These are phyloP conservation scores for Macaria notata DNA, from an alignment of 2,888 invertebrate species.

Conservation along the genomic window DNA sequence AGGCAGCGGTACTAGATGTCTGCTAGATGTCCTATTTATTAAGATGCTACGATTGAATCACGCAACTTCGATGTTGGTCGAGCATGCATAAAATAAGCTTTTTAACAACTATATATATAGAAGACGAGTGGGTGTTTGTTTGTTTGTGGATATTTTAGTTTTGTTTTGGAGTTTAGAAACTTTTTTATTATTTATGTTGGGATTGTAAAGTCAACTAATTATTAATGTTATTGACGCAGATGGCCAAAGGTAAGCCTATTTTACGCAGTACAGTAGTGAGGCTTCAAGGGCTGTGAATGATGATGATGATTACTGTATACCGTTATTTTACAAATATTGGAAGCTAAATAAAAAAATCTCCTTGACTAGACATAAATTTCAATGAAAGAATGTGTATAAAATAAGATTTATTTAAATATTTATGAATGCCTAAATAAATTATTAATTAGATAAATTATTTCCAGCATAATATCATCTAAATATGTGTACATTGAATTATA, in stretches of 20 bases:
- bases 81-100: background rate
- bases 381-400: background rate
- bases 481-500: too few species aligned
- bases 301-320: too few species aligned
- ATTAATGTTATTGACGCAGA: too few species aligned
- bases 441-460: conserved; percentile 15
- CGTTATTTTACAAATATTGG: too few species aligned
- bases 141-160: background rate
- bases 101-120: background rate
- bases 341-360: too few species aligned
- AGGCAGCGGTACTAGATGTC: conserved; percentile 6
- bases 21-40: background rate
- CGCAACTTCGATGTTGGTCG: background rate
- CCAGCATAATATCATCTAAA: conserved; percentile 20
- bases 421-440: background rate
- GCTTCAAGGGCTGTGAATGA: too few species aligned
- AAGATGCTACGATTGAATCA: background rate
- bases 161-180: too few species aligned
- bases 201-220: too few species aligned
- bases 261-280: too few species aligned
- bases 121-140: background rate
- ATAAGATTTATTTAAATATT: background rate
- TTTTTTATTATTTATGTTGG: too few species aligned
- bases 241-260: too few species aligned
- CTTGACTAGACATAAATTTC: too few species aligned